A percentile compares a stretch with the other conserved stretches of the same genome.
These are phyloP conservation scores for Lampropteryx suffumata DNA, from an alignment of 2,888 invertebrate species.

Conservation along the genomic window DNA sequence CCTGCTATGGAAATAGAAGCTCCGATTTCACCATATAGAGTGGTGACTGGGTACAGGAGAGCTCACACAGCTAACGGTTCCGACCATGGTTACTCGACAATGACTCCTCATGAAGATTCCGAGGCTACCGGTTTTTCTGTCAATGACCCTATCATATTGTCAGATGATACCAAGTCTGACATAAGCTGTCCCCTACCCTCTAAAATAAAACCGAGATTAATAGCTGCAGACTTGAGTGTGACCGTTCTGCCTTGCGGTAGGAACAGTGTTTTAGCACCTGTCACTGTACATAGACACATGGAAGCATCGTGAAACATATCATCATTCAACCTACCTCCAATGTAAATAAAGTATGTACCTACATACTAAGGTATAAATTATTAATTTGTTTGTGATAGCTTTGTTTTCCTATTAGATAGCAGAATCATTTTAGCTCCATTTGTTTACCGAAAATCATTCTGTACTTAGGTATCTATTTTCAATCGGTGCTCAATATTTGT, in stretches of 20 bases:
- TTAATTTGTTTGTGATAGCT: not conserved
- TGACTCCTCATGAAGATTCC: slow-evolving; percentile 96
- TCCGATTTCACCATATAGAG: slow-evolving; percentile 93
- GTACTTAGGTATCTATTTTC: no score
- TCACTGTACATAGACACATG: slow-evolving; percentile 94
- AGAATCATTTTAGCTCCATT: no score
- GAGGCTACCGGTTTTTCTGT: slow-evolving; percentile 91
- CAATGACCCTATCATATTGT: slow-evolving; percentile 84
- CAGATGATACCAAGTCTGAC: slow-evolving; percentile 79
- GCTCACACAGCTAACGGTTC: slow-evolving; percentile 90
- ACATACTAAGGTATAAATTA: no score
- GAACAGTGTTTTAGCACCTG: slow-evolving; percentile 89
- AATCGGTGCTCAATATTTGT: slow-evolving; percentile 22
- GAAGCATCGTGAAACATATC: slow-evolving; percentile 85
- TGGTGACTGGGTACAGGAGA: slow-evolving; percentile 90
- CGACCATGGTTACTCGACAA: slow-evolving; percentile 97
- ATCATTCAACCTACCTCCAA: slow-evolving; percentile 56
- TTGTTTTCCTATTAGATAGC: no score
- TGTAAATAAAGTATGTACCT: slow-evolving; percentile 38
- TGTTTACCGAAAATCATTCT: no score
- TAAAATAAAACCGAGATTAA: slow-evolving; percentile 68
- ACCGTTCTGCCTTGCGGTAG: slow-evolving; percentile 81
- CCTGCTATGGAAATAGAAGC: slow-evolving; percentile 84
- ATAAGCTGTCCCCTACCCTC: slow-evolving; percentile 83
- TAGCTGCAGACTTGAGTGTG: slow-evolving; percentile 67